These are phyloP conservation scores for Scolanthus callimorphus DNA, from an alignment of 92 coral and sea anemone species.

Conservation along the genomic window DNA sequence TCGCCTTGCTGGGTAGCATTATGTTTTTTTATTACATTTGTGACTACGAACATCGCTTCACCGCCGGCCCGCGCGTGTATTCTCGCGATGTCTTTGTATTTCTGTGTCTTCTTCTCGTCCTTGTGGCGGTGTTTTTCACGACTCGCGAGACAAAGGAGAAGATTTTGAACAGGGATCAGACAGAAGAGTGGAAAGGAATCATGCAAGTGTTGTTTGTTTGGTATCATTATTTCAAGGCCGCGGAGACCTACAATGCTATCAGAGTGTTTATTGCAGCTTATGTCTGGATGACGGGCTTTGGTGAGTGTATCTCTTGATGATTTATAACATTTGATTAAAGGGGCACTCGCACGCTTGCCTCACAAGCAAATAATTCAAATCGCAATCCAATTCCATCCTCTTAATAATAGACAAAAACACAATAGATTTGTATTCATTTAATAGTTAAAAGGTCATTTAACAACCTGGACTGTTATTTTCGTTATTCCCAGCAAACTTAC, in stretches of 20 bases:
- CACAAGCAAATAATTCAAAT: too few species aligned
- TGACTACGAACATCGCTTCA: conserved; percentile 80
- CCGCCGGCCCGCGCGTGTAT: conserved; percentile 75
- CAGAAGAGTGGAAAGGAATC: conserved; percentile 90
- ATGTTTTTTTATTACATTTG: conserved; percentile 67
- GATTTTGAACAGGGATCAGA: conserved; percentile 72
- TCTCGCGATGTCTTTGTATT: conserved; percentile 80
- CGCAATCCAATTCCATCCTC: too few species aligned
- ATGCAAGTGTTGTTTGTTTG: conserved; percentile 90
- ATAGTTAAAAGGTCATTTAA: too few species aligned
- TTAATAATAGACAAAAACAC: too few species aligned
- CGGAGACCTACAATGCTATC: conserved; percentile 82
- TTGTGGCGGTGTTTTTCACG: conserved; percentile 62
- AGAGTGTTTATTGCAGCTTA: conserved; percentile 79
- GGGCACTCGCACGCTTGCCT: too few species aligned
- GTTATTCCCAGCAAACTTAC: too few species aligned
- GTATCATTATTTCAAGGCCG: conserved; percentile 87
- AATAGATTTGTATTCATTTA: too few species aligned
- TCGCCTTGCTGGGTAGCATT: conserved; percentile 49
- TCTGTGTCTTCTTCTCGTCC: conserved; percentile 48
- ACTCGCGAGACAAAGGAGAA: conserved; percentile 51
- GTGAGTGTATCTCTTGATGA: conserved; percentile 55
- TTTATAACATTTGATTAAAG: too few species aligned
- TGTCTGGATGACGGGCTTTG: conserved; percentile 95
- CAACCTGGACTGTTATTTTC: too few species aligned